A percentile compares a stretch with the other conserved stretches of the same genome.
Conservation (phyloP, 2,113 vertebrate genomes). For the Syngnathus scovelli region DNA sequence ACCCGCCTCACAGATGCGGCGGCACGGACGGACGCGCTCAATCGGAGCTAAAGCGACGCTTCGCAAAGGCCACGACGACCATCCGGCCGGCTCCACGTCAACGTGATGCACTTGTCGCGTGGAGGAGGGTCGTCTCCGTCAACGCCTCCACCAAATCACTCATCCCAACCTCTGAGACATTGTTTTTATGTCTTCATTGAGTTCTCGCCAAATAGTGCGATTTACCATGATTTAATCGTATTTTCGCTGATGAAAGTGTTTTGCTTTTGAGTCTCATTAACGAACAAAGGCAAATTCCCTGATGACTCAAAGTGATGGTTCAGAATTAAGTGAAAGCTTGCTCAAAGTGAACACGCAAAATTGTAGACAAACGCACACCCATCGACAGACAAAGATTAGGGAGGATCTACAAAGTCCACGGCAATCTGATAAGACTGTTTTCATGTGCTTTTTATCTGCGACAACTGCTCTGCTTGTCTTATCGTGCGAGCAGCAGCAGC, state of each 20-base stretch:
- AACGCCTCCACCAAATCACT: neutral
- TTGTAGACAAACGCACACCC: neutral
- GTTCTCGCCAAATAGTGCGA: too few relatives aligned
- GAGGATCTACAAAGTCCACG: slow-evolving; percentile 61
- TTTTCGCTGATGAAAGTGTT: slow-evolving; percentile 22
- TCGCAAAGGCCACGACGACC: slow-evolving; percentile 36
- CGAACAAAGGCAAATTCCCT: slow-evolving; percentile 31
- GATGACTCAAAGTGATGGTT: slow-evolving; percentile 27
- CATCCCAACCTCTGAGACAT: neutral
- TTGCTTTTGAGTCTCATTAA: slow-evolving; percentile 28
- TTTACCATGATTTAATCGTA: neutral
- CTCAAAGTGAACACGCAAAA: slow-evolving; percentile 46
- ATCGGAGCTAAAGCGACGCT: slow-evolving; percentile 33
- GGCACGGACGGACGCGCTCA: slow-evolving; percentile 34
- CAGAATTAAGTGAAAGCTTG: slow-evolving; percentile 51
- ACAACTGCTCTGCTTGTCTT: slow-evolving; percentile 55
- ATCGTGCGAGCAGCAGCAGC: slow-evolving; percentile 55
- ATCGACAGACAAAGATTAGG: slow-evolving; percentile 30
- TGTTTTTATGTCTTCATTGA: too few relatives aligned
- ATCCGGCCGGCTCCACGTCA: slow-evolving; percentile 10
- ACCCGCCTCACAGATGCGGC: slow-evolving; percentile 16
- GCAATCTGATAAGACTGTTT: slow-evolving; percentile 68
- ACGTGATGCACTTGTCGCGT: slow-evolving; percentile 27
- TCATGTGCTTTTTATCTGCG: slow-evolving; percentile 65
- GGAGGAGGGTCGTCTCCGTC: slow-evolving; percentile 33